A percentile compares a stretch with the other conserved stretches of the same genome.
These are phyloP conservation scores for Lithodes maja DNA, from an alignment of 2,888 invertebrate genomes.

Conservation along the genomic window DNA sequence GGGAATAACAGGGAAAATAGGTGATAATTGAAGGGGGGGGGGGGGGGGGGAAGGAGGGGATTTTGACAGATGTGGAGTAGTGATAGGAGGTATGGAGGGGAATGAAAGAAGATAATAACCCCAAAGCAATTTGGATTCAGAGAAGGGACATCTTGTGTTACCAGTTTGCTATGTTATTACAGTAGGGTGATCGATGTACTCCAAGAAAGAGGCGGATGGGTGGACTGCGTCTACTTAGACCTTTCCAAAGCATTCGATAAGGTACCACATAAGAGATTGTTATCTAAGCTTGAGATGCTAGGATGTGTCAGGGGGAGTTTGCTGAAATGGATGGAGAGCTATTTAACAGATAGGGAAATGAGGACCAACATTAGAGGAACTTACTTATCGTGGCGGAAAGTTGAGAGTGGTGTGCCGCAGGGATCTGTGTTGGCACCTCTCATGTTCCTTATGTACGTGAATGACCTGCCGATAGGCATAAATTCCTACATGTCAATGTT, in stretches of 20 bases:
- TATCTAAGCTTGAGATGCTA: not conserved
- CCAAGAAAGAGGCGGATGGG: not conserved
- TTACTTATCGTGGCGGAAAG: not conserved
- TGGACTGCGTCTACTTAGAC: not conserved
- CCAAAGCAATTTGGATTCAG: not conserved
- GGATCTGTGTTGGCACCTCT: too few relatives aligned
- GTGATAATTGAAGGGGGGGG: too few relatives aligned
- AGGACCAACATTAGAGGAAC: not conserved
- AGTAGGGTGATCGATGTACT: not conserved
- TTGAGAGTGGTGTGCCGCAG: too few relatives aligned
- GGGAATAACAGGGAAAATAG: too few relatives aligned
- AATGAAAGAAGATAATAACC: not conserved
- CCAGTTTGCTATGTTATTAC: not conserved
- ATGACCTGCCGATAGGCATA: too few relatives aligned
- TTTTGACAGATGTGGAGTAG: too few relatives aligned
- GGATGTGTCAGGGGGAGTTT: not conserved
- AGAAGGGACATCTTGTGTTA: not conserved
- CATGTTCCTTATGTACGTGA: too few relatives aligned
- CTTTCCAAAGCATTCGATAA: not conserved
- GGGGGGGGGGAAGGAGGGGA: too few relatives aligned
- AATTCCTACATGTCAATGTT: too few relatives aligned
- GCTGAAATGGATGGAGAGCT: not conserved
- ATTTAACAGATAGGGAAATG: not conserved
- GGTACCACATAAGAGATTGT: not conserved
- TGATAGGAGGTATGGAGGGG: too few relatives aligned